Conservation (phyloP, 2,113 vertebrate species). For the Poecilia latipinna region DNA sequence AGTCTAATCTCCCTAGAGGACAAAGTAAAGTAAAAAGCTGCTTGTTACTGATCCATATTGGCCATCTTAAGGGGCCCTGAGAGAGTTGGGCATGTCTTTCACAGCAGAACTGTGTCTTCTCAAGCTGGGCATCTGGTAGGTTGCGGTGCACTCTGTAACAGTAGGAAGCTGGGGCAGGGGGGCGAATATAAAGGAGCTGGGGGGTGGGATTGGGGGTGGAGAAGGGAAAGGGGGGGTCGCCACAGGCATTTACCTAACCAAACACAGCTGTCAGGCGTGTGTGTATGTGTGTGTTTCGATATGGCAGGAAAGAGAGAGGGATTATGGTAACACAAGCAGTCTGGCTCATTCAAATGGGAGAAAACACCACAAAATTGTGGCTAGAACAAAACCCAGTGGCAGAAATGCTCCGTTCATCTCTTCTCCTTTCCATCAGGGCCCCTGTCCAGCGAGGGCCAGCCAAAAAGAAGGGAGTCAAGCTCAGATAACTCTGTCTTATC, state of each 20-base stretch:
- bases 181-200: slow-evolving; percentile 45
- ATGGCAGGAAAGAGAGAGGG: slow-evolving; percentile 59
- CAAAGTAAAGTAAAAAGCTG: slow-evolving; percentile 40
- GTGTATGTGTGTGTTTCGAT: slow-evolving; percentile 41
- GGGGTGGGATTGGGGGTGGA: slow-evolving; percentile 38
- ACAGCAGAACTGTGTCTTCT: slow-evolving; percentile 30
- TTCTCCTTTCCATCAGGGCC: slow-evolving; percentile 60
- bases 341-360: slow-evolving; percentile 68
- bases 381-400: slow-evolving; percentile 56
- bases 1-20: slow-evolving; percentile 29
- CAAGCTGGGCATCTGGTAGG: slow-evolving; percentile 18
- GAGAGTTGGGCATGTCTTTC: slow-evolving; percentile 46
- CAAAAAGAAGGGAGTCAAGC: slow-evolving; percentile 65
- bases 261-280: slow-evolving; percentile 76
- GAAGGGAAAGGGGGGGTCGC: slow-evolving; percentile 10
- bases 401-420: slow-evolving; percentile 38
- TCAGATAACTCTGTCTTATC: slow-evolving; percentile 75
- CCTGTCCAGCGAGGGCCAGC: slow-evolving; percentile 65
- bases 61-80: slow-evolving; percentile 37
- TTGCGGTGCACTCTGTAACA: slow-evolving; percentile 43
- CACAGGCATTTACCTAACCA: slow-evolving; percentile 79
- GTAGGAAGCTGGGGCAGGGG: slow-evolving; percentile 26
- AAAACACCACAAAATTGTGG: slow-evolving; percentile 66
- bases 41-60: slow-evolving; percentile 56
- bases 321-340: slow-evolving; percentile 75